Conservation (phyloP, 2,888 invertebrate species). For the Caenorhabditis virilis region DNA sequence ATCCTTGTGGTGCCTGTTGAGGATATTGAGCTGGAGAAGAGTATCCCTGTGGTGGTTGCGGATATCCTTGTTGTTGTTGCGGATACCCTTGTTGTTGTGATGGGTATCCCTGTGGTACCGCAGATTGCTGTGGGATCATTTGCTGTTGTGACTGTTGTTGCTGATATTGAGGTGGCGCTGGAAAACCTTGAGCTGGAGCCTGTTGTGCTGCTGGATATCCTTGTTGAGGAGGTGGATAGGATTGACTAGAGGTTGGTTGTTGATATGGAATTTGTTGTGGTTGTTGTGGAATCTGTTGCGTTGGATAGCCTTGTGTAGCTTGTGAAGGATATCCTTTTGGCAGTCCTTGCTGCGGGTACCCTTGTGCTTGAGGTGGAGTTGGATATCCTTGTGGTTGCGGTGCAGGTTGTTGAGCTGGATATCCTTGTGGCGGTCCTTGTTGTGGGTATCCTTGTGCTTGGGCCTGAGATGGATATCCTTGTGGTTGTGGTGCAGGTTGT, state of each 20-base stretch:
- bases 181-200: not conserved
- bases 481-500: not conserved
- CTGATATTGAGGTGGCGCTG: not conserved
- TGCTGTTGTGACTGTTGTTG: not conserved
- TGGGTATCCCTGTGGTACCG: not conserved
- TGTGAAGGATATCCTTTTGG: conserved; percentile 10
- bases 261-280: conserved; percentile 1
- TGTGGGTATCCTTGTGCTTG: conserved; percentile 2
- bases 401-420: conserved; percentile 1
- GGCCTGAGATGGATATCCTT: conserved; percentile 1
- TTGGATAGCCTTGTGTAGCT: conserved; percentile 1
- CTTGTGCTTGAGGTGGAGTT: not conserved
- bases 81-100: conserved; percentile 6
- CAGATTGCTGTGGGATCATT: not conserved
- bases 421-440: conserved; percentile 6
- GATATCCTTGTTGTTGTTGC: not conserved
- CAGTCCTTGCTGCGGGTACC: conserved; percentile 1
- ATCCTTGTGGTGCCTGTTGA: conserved; percentile 5
- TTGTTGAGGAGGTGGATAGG: conserved; percentile 4
- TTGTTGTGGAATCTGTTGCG: not conserved
- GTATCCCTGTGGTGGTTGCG: too few species aligned
- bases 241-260: conserved; percentile 4
- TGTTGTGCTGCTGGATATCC: not conserved
- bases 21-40: too few species aligned
- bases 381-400: not conserved